Evolutionary conservation across 1,140 invertebrate species (phyloP).

Genomic region (Bombus waltoni): DNA sequence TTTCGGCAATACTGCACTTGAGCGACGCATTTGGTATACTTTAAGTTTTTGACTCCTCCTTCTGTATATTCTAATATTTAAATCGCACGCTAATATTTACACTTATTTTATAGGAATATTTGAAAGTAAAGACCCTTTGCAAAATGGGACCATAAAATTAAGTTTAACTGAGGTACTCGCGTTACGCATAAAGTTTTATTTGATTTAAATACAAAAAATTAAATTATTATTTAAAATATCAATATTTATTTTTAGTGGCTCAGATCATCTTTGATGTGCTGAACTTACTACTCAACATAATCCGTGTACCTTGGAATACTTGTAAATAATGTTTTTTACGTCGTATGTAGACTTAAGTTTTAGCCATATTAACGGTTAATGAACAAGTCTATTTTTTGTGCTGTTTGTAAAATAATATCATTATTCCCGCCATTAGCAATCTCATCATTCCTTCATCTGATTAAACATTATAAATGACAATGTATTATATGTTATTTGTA

Average conservation of each 20-base stretch:
- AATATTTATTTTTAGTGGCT: constrained; percentile 87
- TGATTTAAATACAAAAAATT: neutral
- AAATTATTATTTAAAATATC: neutral
- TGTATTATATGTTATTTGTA: constrained; percentile 73
- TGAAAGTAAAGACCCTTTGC: constrained; percentile 91
- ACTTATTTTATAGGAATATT: constrained; percentile 87
- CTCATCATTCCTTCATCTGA: constrained; percentile 55
- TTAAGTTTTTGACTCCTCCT: neutral
- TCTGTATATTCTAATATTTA: neutral
- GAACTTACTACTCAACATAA: constrained; percentile 68
- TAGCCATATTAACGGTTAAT: constrained; percentile 77
- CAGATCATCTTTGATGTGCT: constrained; percentile 89
- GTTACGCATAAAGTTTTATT: constrained; percentile 43
- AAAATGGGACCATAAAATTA: constrained; percentile 92
- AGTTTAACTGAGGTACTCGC: constrained; percentile 89
- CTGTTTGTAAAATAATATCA: constrained; percentile 74
- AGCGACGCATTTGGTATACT: constrained; percentile 91
- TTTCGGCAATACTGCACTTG: constrained; percentile 93
- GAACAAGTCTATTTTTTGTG: constrained; percentile 58
- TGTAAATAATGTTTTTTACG: constrained; percentile 76
- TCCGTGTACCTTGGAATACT: constrained; percentile 64
- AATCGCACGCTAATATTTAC: constrained; percentile 30
- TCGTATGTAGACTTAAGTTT: constrained; percentile 62
- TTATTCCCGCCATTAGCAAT: constrained; percentile 53
- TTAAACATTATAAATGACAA: constrained; percentile 57